Evolutionary conservation across 2,888 invertebrate species (phyloP), one percentile per base, ranked within the genome.

Genomic region (Napeogenes sylphis): DNA sequence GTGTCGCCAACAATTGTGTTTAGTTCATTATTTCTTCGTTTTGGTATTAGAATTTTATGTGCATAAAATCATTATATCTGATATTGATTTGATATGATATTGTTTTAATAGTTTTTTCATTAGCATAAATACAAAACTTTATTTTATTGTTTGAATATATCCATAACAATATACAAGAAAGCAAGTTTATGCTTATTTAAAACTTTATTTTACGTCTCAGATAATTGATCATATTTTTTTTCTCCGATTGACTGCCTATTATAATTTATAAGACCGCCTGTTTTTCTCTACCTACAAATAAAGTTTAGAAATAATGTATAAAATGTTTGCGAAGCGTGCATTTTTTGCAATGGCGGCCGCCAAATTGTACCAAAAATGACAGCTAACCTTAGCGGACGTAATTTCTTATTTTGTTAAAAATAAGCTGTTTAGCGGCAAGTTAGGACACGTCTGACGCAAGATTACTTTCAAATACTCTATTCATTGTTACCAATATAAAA

Each of bases 381-480:
- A 72, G 70, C 70, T 66, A 66, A 70, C 71, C 63, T 67, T 59
- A 71, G 66, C 77, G 79, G 79, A 79, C 73, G 77, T 73, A 66
- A 78, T 79, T 74, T 76, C 71, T 71, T 71, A 75, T 73, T 75
- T 72, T 66, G 45, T 68, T 68, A 56, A 73, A 77, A 79, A 75
- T 75, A 74, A 76, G 74, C 71, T 74, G 73, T 76, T 71, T 72
- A 51, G 51, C 21, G 30, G 21, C 51, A 51, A 51, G 55, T 68
- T 68, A 70, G 73, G 71, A 70, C 75, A 73, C 73, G 75, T 69
- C 75, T 74, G 73, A 77, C 73, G 75, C 75, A 77, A 75, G 72
- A 73, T 69, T 70, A 71, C 65, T 62, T 64, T 70, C 70, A 66
- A 65, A 72, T 73, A 72, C 72, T 71, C 61, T 58, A 62, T 58